Base-by-base conservation (phyloP, 1,140 invertebrate species). In the Pseudoatta argentina region DNA sequence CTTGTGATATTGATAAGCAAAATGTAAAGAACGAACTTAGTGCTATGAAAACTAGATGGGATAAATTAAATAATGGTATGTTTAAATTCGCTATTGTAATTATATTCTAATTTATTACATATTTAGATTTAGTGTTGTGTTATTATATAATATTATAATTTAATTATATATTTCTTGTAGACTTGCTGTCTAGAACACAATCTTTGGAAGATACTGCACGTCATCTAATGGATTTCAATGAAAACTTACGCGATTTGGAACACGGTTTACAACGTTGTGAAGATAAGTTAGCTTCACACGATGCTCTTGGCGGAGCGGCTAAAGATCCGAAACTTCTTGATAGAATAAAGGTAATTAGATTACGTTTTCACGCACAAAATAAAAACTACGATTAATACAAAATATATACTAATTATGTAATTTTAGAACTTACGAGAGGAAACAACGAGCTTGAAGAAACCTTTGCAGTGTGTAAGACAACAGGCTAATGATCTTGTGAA, bases 1-100 rank as follows among this genome's bases (percentile, higher is more conserved):
- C 97, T 73, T 98, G 98, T 87, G 98, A 99, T 92, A 97, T 98
- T 75, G 98, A 99, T 92, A 98, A 99, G 92, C 98, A 99, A 64
- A 96, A 97, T 14, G 97, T 99, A 0, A 97, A 98, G 92, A 97
- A 97, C 48, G 97, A 98, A 92, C 94, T 99, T 2, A 96, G 97
- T 76, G 96, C 96, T 69, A 96, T 99, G 93, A 98, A 98, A 94
- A 97, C 97, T 76, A 95, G 98, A 92, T 99, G 98, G 98, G 98
- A 99, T 92, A 97, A 97, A 92, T 95, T 99, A 0, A 98, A 98
- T 92, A 98, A 98, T 92, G 98, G 97, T 96, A 91, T 95, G 71
- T 82, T 69, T 16, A 24, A 51, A 67, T 66, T 64, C 12, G 6
- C 64, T 64, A 78, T 77, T 44, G 21, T 30, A 16, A 30, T n/a